Evolutionary conservation across 2,797 vertebrate genomes (phyloP).

Genomic region (Sciurus carolinensis): DNA sequence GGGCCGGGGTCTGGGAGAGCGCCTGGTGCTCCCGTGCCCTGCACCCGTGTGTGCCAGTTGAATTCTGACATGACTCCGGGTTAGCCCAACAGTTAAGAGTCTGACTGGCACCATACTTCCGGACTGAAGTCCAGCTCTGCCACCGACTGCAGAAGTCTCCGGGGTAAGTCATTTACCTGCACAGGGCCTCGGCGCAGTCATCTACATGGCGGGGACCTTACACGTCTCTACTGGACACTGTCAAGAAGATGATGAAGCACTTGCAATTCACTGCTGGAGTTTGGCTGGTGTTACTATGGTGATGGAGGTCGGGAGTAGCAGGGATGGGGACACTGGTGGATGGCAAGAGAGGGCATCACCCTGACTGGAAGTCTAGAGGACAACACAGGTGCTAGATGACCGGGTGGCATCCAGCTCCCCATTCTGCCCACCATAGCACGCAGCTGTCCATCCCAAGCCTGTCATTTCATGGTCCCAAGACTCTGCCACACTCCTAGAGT

Average conservation of each 20-base stretch:
- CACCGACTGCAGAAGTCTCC: background rate
- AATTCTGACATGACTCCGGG: background rate
- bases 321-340: background rate
- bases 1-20: background rate
- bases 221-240: background rate
- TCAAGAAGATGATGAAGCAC: background rate
- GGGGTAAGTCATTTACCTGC: background rate
- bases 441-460: background rate
- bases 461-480: background rate
- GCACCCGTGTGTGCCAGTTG: background rate
- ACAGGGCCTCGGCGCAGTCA: too few relatives aligned
- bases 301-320: background rate
- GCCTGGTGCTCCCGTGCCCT: background rate
- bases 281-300: background rate
- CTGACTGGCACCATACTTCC: background rate
- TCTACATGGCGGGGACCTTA: too few relatives aligned
- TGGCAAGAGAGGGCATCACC: background rate
- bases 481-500: background rate
- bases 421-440: accelerated
- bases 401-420: accelerated
- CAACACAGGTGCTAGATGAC: background rate
- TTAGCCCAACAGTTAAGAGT: background rate
- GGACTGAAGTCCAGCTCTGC: background rate
- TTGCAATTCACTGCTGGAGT: background rate
- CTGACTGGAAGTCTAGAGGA: background rate